Base-by-base conservation (phyloP, 2,888 invertebrate species). In the Stenodema calcarata region DNA sequence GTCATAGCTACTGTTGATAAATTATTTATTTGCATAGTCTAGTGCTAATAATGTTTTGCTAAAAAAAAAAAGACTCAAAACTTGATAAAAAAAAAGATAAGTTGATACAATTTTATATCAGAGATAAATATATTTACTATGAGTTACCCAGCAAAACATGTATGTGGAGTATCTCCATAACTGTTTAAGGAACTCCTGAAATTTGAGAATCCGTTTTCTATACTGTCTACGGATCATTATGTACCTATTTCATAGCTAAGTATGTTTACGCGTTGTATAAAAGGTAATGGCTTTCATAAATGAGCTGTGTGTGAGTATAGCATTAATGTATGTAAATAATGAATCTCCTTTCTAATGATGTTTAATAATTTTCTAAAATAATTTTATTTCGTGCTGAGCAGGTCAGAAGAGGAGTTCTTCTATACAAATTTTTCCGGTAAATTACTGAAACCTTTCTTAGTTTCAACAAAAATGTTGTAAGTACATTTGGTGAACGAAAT, bases 21-120 rank as follows among this genome's bases (percentile, higher is more conserved):
- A 11, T 18, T 44, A 78, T 78, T 78, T 23, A 78, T 78, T 78
- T 78, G 44, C 78, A 78, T 78, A 78, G 78, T 78, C 23, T 78
- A 78, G 78, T 44, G 41, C 27, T 78, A 27, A 44, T 18, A 44
- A 44, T 78, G 12, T 78, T 78, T 35, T 78, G 30, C 41, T 78
- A 50, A 54, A 28, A 80, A 76, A 50, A 80, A 50, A 41, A 69
- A n/a, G n/a, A n/a, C n/a, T 23, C 35, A 69, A 54, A 54, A 82
- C 23, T 80, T 80, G 23, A 50, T 30, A 41, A 80, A 54, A 62
- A 42, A 69, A 69, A 69, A 42, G 35, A 47, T 35, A 81, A 23
- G 18, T 80, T 47, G 27, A 80, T 50, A 54, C 54, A 54, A 80
- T 80, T 80, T 80, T 80, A 27, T 80, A 80, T 80, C 11, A 54